Base-by-base conservation (phyloP, 1,140 invertebrate species). In the Eupristina koningsbergeri region DNA sequence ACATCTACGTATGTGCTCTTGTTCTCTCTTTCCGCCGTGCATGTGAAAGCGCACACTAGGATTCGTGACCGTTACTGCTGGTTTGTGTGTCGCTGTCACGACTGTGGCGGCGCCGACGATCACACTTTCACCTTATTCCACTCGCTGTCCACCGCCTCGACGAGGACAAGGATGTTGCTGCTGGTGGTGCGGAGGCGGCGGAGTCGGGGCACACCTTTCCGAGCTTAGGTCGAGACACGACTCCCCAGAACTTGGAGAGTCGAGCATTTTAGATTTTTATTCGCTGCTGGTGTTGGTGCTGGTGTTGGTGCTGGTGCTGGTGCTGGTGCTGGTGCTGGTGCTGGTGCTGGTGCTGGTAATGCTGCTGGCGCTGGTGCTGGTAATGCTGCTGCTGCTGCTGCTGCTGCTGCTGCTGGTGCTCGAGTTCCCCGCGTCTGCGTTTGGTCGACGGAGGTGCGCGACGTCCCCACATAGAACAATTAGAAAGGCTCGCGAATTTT, bases 61-160 rank as follows among this genome's bases (percentile, higher is more conserved):
- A 3, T 73, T 73, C 15, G 69, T 34, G 47, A 15, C 7, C 15
- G 47, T 17, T 50, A 29, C n/a, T 34, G 73, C 0, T 75, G 73
- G 41, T 45, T 11, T 45, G 41, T 45, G n/a, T 34, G 73, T 34
- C 45, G 45, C 17, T 50, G 73, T 45, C 41, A 50, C 47, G 45
- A 45, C 45, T 50, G 73, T 45, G 73, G 73, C 73, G 45, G 45
- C 73, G 41, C 41, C 69, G 69, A 73, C 69, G 22, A 45, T 8
- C 29, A 45, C 47, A 75, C 73, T 75, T 75, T 75, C 73, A 75
- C 73, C 73, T 73, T 75, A 75, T 31, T 5, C 39, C 45, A 39
- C 67, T 69, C 11, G 63, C 6, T 39, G 31, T 39, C 34, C 17
- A 39, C 34, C 6, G 36, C 19, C 15, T 0, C 67, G 67, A 36